These are phyloP conservation scores for Onychostoma macrolepis DNA, from an alignment of 2,113 vertebrate genomes.

Conservation along the genomic window DNA sequence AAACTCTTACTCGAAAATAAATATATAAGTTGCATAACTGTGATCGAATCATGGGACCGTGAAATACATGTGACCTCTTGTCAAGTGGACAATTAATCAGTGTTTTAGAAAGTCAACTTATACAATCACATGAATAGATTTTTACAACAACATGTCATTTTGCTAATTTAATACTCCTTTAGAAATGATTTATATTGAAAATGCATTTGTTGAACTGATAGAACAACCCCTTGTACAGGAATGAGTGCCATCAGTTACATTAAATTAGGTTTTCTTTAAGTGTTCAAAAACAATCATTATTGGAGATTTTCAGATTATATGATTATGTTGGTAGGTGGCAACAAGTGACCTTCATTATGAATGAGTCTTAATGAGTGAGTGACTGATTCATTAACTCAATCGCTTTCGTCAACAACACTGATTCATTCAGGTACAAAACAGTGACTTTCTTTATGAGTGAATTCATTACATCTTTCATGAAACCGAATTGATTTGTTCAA, in stretches of 20 bases:
- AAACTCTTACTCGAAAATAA: conserved; percentile 46
- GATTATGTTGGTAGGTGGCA: neutral
- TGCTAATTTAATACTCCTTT: neutral
- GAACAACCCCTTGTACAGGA: neutral
- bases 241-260: neutral
- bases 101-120: neutral
- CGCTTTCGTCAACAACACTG: neutral
- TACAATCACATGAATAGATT: neutral
- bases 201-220: neutral
- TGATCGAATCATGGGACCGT: conserved; percentile 28
- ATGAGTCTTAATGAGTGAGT: neutral
- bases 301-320: neutral
- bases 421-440: neutral
- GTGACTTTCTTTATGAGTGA: neutral
- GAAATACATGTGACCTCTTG: conserved; percentile 41
- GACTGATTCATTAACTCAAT: neutral
- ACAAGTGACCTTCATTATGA: neutral
- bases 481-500: neutral
- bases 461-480: neutral
- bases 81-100: conserved; percentile 41
- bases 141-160: neutral
- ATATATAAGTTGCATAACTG: conserved; percentile 38
- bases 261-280: neutral
- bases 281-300: neutral
- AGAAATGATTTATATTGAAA: neutral